Evolutionary conservation across 2,797 vertebrate species (phyloP), one percentile per base, ranked within the genome.

Genomic region (Valencia hispanica): DNA sequence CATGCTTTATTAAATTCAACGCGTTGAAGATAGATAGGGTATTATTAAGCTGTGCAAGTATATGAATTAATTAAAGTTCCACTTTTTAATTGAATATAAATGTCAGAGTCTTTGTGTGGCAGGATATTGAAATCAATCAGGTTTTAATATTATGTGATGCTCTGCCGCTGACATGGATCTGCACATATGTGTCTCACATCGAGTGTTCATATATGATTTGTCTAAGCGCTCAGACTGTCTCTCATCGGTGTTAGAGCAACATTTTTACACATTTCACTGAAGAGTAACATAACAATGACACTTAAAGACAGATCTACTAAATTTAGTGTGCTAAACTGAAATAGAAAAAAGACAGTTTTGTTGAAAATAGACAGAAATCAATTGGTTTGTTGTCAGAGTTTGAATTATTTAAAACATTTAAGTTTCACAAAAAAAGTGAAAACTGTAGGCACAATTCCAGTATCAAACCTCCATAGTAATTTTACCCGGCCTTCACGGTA

Each of bases 61-160:
- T 82, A 76, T 87, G 86, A 93, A 93, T 92, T 89, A 91, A 94
- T 94, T 92, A 88, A 89, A 94, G 76, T 87, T 81, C 82, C 68
- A 86, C 89, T 91, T 91, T 89, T 91, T 89, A 89, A 91, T 93
- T 92, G 79, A 87, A 81, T 87, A 88, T 89, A 87, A 92, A 93
- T 92, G 90, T 90, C 89, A 91, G 83, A 80, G 80, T 86, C 83
- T 73, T 74, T 79, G 85, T 87, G 88, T 89, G 90, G 87, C 87
- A 86, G 92, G 86, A 92, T 90, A 92, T 89, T 93, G 86, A 88
- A 92, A 91, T 93, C 88, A 92, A 91, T 93, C 87, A 85, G 78
- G 76, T 80, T 92, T 91, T 91, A 88, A 90, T 90, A 88, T 85
- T 78, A 76, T 17, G n/a, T 77, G 81, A 89, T 89, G 74, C 53